phyloP scores from a whole-genome alignment of 2,113 vertebrate species.

The Lonchura striata region DNA sequence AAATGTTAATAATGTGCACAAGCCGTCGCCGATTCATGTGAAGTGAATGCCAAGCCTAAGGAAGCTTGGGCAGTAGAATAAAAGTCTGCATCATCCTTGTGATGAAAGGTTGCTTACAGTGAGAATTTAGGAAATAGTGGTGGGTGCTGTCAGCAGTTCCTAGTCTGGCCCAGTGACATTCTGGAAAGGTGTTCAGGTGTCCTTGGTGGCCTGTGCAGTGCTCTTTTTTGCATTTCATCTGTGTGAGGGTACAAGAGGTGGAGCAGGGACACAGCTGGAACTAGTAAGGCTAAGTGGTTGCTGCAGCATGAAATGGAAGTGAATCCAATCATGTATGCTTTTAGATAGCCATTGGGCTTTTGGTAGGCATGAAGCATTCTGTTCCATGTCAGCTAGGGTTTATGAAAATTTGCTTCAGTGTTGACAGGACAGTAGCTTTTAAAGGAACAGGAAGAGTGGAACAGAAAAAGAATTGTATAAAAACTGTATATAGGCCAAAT shows the following conservation, averaged over 20 bases:
- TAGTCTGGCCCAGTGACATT: background rate
- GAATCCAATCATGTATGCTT: background rate
- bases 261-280: background rate
- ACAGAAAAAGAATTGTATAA: background rate
- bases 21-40: background rate
- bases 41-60: background rate
- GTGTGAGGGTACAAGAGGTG: background rate
- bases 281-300: background rate
- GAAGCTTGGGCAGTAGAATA: background rate
- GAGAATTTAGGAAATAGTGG: background rate
- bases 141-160: background rate
- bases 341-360: background rate
- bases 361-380: background rate
- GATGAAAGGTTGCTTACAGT: background rate
- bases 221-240: background rate
- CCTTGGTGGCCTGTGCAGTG: background rate
- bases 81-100: background rate
- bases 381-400: background rate
- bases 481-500: background rate
- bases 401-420: background rate
- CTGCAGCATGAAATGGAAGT: background rate
- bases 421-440: background rate
- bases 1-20: background rate
- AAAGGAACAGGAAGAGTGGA: background rate
- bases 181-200: background rate